Evolutionary conservation across 2,113 vertebrate species (phyloP), one percentile per base, ranked within the genome.

Genomic region (Crotalus tigris): DNA sequence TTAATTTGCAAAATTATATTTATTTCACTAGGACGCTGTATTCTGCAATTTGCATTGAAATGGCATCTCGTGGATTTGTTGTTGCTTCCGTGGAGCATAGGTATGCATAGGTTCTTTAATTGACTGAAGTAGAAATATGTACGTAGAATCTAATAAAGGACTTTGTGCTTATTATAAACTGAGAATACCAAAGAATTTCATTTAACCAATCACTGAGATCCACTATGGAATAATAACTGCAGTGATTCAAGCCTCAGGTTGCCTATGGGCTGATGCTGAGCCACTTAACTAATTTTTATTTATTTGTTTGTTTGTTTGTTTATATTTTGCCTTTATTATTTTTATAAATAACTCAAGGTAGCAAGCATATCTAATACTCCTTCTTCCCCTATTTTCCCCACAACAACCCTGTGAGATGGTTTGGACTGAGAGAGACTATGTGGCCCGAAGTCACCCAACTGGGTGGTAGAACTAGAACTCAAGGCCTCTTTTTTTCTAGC

Each of bases 31-130:
- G 99, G 97, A 99, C 99, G 1, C 95, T 99, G 95, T 99, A 99
- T 97, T 99, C 99, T 51, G 98, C 99, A 87, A 97, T 99, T 95
- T 99, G 99, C 96, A 97, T 98, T 93, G 99, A 98, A 91, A 94
- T 99, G 97, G 99, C 99, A 81, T 99, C 99, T 85, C 97, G 97
- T 55, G 99, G 99, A 64, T 99, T 99, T 95, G 96, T 99, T 51
- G 99, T 99, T 93, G 99, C 98, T 55, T 97, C 98, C 29, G 98
- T 99, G 93, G 99, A 99, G 94, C 99, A 99, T 98, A 99, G 99
- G 99, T 99, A 97, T 0, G 97, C 94, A 51, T 51, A 51, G 8
- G 49, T 51, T 58, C 46, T 91, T 51, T 24, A 91, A 91, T 24
- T 87, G 33, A 39, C 39, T 10, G 94, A 69, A 91, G 88, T 51